Evolutionary conservation across 2,113 vertebrate species (phyloP).

Genomic region (Myanophis thanlyinensis): DNA sequence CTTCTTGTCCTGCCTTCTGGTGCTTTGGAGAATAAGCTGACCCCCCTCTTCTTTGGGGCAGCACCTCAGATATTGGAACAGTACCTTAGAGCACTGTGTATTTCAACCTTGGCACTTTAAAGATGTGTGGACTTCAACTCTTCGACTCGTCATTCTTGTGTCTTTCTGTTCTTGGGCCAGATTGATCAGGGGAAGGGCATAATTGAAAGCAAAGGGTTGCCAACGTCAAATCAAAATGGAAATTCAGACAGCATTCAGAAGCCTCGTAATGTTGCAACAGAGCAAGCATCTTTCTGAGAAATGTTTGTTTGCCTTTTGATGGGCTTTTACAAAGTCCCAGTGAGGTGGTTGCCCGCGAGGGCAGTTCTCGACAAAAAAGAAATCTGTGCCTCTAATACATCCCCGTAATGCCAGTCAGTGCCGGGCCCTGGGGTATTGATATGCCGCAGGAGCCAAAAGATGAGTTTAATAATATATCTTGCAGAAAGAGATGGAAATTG

Average conservation of each 20-base stretch:
- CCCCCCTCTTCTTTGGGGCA: too few relatives aligned
- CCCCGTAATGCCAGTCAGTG: too few relatives aligned
- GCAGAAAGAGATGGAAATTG: neutral
- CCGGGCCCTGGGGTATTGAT: neutral
- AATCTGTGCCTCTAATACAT: neutral
- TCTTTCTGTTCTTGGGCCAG: neutral
- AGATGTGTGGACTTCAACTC: neutral
- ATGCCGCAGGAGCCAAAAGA: too few relatives aligned
- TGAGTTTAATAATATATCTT: neutral
- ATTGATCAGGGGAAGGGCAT: neutral
- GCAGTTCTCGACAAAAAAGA: neutral
- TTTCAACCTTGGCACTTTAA: neutral
- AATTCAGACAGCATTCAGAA: neutral
- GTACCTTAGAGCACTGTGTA: neutral
- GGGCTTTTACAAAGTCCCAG: neutral
- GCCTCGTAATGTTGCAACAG: neutral
- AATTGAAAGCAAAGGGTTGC: neutral
- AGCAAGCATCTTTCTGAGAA: neutral
- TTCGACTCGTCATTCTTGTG: neutral
- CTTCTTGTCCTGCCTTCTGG: too few relatives aligned
- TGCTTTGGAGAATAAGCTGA: too few relatives aligned
- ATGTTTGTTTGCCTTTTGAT: neutral
- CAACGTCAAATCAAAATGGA: neutral
- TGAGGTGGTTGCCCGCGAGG: neutral
- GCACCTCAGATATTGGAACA: neutral